Evolutionary conservation across 2,797 vertebrate genomes (phyloP), one percentile per base, ranked within the genome.

Genomic region (Aplochiton taeniatus): DNA sequence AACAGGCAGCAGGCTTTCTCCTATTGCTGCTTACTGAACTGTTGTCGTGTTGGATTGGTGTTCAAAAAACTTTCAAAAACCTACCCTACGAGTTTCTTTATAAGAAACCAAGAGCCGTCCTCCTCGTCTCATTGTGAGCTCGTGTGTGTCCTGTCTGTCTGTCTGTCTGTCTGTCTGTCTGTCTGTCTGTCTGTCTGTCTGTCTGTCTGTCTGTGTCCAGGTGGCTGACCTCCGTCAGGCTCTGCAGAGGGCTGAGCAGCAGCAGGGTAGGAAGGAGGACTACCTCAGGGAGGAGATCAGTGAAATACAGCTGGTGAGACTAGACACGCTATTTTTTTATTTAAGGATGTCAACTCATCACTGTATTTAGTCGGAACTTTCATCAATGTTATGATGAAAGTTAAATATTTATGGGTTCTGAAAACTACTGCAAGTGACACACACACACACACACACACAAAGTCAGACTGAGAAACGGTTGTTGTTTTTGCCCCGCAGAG

Each of bases 221-320:
- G 97, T 99, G 69, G 91, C 93, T 46, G 96, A 99, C 84, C 87
- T 99, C 74, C 93, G 98, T 75, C 8, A 96, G 79, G 94, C 94
- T 0, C 81, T 99, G 70, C 97, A 99, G 74, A 93, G 96, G 55
- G 92, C 95, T 16, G 98, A 99, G 68, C 97, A 98, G 65, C 93
- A 98, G 70, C 93, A 96, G 82, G 97, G 93, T 57, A 94, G 96
- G 60, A 99, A 96, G 77, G 98, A 99, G 78, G 98, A 99, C 85
- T 98, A 97, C 88, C 88, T 99, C 48, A 93, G 96, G n/a, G 96
- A 98, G 68, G 98, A 99, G 88, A 96, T 99, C 20, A 73, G 90
- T 76, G 96, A 98, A 76, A 89, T 98, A 13, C 97, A 99, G 47
- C 94, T 98, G 96, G 98, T 98, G 85, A 58, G 43, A 48, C 19